Base-by-base conservation (phyloP, 2,797 vertebrate genomes). In the Syngnathus acus region DNA sequence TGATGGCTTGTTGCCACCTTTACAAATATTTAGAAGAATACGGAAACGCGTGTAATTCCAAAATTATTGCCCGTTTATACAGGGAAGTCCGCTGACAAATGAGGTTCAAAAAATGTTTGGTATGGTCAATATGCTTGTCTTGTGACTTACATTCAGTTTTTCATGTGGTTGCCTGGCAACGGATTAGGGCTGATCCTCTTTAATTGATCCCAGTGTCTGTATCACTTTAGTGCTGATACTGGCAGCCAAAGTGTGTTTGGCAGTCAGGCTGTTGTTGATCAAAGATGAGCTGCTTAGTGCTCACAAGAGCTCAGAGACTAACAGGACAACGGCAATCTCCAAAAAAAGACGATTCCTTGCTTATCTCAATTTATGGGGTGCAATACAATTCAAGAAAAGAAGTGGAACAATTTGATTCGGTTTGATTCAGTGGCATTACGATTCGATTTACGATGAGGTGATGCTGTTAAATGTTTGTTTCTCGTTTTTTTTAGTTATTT, bases 181-280 rank as follows among this genome's bases (percentile, higher is more conserved):
- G 69, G 77, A 82, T 87, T 75, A 84, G 54, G 8, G 58, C 60
- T 69, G 78, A 87, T 89, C 84, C 78, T 86, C 73, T 86, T 86
- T 23, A 83, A 77, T 66, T 72, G 64, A 65, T 65, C 50, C n/a
- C 50, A 39, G 37, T 53, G 59, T 47, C 59, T 42, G 59, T 42
- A 23, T 42, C 40, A 23, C 60, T 62, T 62, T 45, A 62, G 60
- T 40, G 6, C 40, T 2, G 51, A 64, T 23, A 54, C 65, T 57
- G 69, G 67, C 45, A 5, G 78, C 65, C 70, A 74, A 62, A 77
- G 67, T 68, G 58, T 68, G 74, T 73, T 69, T 71, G 71, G 70
- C 72, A 65, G 71, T 65, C 73, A 57, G 67, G 66, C 67, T 47
- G 73, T 54, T 79, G 81, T 74, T 80, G 72, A 82, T 81, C 74